Percentiles rank a stretch among this genome's conserved stretches.
These are phyloP conservation scores for Ataeniobius toweri DNA, from an alignment of 2,797 vertebrate species.

Conservation along the genomic window DNA sequence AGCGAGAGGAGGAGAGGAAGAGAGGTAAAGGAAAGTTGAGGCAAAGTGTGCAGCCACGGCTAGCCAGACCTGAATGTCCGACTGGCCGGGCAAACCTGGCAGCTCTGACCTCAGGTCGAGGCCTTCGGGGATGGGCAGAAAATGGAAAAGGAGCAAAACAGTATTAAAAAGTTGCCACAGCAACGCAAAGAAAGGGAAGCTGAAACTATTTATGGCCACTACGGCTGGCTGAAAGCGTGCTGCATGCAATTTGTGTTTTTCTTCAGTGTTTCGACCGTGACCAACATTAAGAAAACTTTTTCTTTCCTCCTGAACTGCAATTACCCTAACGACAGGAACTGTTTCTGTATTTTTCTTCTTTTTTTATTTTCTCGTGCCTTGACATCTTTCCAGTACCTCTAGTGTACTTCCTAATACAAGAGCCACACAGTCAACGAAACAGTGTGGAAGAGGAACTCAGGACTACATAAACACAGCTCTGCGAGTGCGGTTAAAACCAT, in stretches of 20 bases:
- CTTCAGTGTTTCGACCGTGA: constrained; percentile 1
- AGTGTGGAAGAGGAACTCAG: constrained; percentile 51
- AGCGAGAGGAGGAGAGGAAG: constrained; percentile 23
- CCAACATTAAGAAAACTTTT: constrained; percentile 2
- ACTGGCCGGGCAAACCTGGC: constrained; percentile 54
- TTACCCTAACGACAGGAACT: constrained; percentile 14
- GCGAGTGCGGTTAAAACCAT: constrained; percentile 51
- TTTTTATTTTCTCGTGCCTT: not conserved
- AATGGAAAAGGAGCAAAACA: constrained; percentile 66
- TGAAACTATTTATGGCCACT: constrained; percentile 33
- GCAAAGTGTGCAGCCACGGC: constrained; percentile 56
- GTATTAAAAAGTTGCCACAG: constrained; percentile 60
- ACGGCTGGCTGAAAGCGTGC: constrained; percentile 13
- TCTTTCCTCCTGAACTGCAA: not conserved
- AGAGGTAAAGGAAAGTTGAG: constrained; percentile 41
- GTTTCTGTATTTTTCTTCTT: not conserved
- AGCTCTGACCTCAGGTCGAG: constrained; percentile 65
- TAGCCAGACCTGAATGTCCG: constrained; percentile 63
- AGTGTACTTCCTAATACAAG: constrained; percentile 28
- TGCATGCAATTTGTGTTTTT: constrained; percentile 19
- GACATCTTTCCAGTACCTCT: not conserved
- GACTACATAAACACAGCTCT: constrained; percentile 28
- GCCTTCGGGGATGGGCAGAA: constrained; percentile 50
- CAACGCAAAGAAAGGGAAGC: constrained; percentile 51
- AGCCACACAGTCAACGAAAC: constrained; percentile 35